Evolutionary conservation across 1,140 invertebrate species (phyloP), one percentile per base, ranked within the genome.

Genomic region (Trachelipus rathkii): DNA sequence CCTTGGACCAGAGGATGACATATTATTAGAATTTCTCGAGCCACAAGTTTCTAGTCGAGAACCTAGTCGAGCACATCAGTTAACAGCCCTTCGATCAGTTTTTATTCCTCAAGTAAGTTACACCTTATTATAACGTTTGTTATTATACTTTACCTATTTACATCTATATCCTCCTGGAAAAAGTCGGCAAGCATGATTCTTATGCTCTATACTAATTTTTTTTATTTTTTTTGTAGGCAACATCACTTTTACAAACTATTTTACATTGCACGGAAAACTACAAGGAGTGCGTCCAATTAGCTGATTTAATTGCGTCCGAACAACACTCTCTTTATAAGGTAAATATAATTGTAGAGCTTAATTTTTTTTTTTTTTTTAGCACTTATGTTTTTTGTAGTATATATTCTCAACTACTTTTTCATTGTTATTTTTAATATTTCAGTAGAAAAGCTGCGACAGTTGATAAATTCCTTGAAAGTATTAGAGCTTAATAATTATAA

Each of bases 241-340:
- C 90, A 6, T 86, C 94, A 68, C 86, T 97, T 10, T 86, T 97
- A 6, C 89, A 93, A 80, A 91, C 89, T 69, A 91, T 97, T 9
- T 88, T 97, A 83, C 89, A 90, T 68, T 87, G 89, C 78, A 92
- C 91, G 82, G 89, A 89, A 79, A 88, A 92, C 78, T 91, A 92
- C 81, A 87, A 89, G 53, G 92, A 93, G 83, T 92, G 92, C 82
- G 84, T 96, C 21, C 89, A 93, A 82, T 83, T 97, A 10, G 90
- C 92, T 7, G 91, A 95, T 85, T 86, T 92, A 71, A 86, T 97
- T 73, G 90, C 92, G 10, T 89, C 89, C 11, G 93, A 96, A 84
- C 90, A 90, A 76, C 86, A 93, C 83, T 87, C 89, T 82, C 83
- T 97, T 0, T 95, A 95, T 79, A 91, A 92, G 84, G 88, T 88